Evolutionary conservation across 2,797 vertebrate genomes (phyloP), one percentile per base, ranked within the genome.

Genomic region (Garrulus glandarius): DNA sequence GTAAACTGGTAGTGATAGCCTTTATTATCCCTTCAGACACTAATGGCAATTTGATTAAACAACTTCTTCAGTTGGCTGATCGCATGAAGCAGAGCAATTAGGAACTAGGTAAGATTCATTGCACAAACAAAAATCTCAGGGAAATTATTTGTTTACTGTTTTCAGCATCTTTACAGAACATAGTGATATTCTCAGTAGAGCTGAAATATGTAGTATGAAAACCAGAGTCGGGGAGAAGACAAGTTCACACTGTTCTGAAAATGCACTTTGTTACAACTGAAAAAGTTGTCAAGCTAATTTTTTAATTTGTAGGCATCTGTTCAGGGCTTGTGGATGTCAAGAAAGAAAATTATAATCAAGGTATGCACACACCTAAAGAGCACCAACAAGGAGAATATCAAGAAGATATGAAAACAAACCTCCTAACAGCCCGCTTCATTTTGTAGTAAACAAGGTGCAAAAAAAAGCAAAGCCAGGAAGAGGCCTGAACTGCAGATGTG

Each of bases 121-220:
- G 70, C 21, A 57, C 76, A 89, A 78, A 80, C 36, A 85, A 87
- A 92, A 79, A 64, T 87, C 47, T 84, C 49, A 56, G 46, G 56
- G 53, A 97, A 92, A 74, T 64, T 15, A 52, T 44, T 86, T 95
- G 78, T 93, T 96, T 95, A 89, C 44, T 23, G 49, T 67, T 89
- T 91, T 74, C 68, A 63, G 15, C 11, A 23, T 70, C 71, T 85
- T 83, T 79, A 57, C 41, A 70, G 30, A 84, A 47, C 20, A 71
- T 3, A 76, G 23, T 4, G 10, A 79, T 91, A 79, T 53, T 87
- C 79, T 91, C 70, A 80, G 56, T 21, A 77, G 63, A 87, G 27
- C 24, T 77, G 81, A 87, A 89, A 84, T 56, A 41, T 14, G 21
- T 36, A 59, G 26, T 36, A 61, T 22, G 56, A 59, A 84, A 89